Base-by-base conservation (phyloP, 2,113 vertebrate genomes). In the Mola mola region DNA sequence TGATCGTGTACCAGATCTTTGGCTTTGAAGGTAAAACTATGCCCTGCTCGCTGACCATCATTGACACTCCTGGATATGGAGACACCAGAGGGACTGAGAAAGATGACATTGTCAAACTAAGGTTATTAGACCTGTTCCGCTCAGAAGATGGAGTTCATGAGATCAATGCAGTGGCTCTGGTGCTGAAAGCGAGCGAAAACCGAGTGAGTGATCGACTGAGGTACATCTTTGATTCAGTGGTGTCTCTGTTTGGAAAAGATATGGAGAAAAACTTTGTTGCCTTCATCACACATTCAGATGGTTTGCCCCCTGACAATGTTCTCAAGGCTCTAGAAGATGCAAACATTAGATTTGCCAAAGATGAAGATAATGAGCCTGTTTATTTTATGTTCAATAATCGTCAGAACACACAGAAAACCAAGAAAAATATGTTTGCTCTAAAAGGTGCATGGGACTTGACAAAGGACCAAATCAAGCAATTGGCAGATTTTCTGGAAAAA, bases 101-200 rank as follows among this genome's bases (percentile, higher is more conserved):
- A 0, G 69, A 72, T 15, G 1, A 0, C 6, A 8, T 8, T 2
- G 1, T 72, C 20, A 41, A 6, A 8, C 2, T 28, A 4, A 72
- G 38, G 7, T 12, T 62, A 1, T 34, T 51, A 0, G 44, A 72
- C 11, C 24, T 57, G 12, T 78, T 78, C 15, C 0, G 56, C 15
- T 59, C 42, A 22, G 1, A 10, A 0, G 28, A 29, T 1, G 71
- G 63, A 42, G 15, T 66, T 19, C 43, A 57, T 29, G 43, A 77
- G 34, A 26, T 78, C 0, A 5, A 52, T 34, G 75, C 21, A 16
- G 68, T 78, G n/a, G 62, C 68, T 67, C 50, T 72, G 58, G 69
- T 78, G 34, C 9, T 78, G 33, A 78, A 67, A 47, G 33, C 51
- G 0, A n/a, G 1, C 3, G 64, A 28, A 0, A 59, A 44, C 41